phyloP scores from a whole-genome alignment of 1,140 invertebrate genomes.

The Patella vulgata region DNA sequence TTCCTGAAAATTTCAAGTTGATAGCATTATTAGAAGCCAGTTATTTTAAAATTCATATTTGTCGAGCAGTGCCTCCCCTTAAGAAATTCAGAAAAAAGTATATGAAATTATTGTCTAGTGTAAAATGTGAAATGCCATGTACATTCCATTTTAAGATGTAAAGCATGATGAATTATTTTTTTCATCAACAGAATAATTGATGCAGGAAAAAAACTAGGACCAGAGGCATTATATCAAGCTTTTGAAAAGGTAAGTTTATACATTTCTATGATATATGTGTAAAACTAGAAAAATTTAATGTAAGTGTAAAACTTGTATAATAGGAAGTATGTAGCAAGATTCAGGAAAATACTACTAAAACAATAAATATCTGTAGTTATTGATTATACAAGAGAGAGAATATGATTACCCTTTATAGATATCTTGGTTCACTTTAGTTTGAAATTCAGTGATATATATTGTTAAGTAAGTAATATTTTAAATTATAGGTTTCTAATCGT shows the following conservation, averaged over 20 bases:
- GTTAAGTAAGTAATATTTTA: too few relatives aligned
- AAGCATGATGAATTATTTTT: slow-evolving; percentile 4
- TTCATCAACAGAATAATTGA: slow-evolving; percentile 35
- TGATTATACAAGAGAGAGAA: not conserved
- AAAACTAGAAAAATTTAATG: not conserved
- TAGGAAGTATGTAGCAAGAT: not conserved
- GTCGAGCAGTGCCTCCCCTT: not conserved
- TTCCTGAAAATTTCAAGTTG: too few relatives aligned
- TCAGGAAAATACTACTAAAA: not conserved
- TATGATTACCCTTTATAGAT: not conserved
- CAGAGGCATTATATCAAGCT: slow-evolving; percentile 37
- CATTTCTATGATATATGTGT: not conserved
- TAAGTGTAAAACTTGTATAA: not conserved
- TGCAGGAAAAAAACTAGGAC: slow-evolving; percentile 38
- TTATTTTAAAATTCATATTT: not conserved
- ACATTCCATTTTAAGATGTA: not conserved
- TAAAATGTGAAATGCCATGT: not conserved
- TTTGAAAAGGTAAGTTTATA: slow-evolving; percentile 37
- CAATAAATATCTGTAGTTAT: not conserved
- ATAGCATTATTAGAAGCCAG: not conserved
- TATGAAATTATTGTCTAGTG: not conserved
- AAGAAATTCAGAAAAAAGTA: not conserved
- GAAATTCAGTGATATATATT: too few relatives aligned
- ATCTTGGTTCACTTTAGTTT: not conserved
- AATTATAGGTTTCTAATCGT: too few relatives aligned